Base-by-base conservation (phyloP, 1,140 invertebrate genomes). In the Drosophila equinoxialis region DNA sequence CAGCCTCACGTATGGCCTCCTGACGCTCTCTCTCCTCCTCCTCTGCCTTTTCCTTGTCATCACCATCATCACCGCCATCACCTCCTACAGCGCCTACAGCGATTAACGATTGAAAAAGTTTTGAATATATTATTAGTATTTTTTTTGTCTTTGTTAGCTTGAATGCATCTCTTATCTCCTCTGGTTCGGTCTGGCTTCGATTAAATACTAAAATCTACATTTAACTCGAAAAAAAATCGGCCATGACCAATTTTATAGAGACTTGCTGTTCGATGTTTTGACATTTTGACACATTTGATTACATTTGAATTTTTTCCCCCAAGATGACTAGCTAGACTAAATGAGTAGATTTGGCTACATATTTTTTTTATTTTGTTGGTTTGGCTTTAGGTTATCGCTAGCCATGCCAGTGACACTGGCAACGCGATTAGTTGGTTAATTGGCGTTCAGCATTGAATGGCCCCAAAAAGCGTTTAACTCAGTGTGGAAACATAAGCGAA, bases 41-140 rank as follows among this genome's bases (percentile, higher is more conserved):
- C 92, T 98, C 97, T 93, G 97, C 97, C 94, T 97, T 97, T 93
- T 98, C 97, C 94, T 97, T 98, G 93, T 97, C 96, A 91, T 96
- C 96, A 84, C 95, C 95, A 93, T 96, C 96, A 84, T 97, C 96
- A 75, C 96, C 97, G 90, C 97, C 97, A 92, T 97, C 97, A 91
- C 97, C 97, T 84, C 97, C 97, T 78, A 98, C 96, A 90, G 97
- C 97, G 92, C 97, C 97, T 98, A 92, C 83, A 39, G 64, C 68
- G 60, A 30, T 17, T 54, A 61, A 81, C 30, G 70, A 65, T 48
- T 17, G 58, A 37, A 17, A 66, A 14, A 45, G 17, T 7, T 39
- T 37, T 3, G 8, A 37, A 11, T 48, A 42, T 30, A 33, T 33
- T 63, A 23, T 14, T 39, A 39, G 11, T 39, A 39, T 39, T 39